Evolutionary conservation across 2,113 vertebrate species (phyloP).

Genomic region (Physeter macrocephalus): DNA sequence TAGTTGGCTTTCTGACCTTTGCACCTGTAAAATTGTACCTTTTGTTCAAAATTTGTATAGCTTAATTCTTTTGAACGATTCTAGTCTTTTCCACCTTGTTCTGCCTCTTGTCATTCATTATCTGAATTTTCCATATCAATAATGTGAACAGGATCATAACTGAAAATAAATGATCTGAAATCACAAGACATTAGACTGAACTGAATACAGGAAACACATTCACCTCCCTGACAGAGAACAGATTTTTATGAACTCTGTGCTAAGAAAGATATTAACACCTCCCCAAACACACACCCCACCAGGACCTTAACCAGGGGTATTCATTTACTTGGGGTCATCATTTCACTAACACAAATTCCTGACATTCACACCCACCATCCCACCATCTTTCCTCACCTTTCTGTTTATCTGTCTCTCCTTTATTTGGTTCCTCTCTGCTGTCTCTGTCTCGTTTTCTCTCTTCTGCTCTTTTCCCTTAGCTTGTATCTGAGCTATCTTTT

Average conservation of each 20-base stretch:
- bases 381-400: not conserved
- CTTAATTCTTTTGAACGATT: not conserved
- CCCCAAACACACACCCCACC: not conserved
- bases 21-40: not conserved
- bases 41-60: not conserved
- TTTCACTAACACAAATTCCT: not conserved
- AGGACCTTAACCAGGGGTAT: not conserved
- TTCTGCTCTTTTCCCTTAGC: not conserved
- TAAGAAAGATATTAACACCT: not conserved
- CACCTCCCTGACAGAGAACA: not conserved
- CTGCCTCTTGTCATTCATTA: conserved; percentile 21
- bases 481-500: not conserved
- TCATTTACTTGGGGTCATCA: not conserved
- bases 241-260: not conserved
- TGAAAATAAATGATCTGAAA: conserved; percentile 55
- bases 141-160: not conserved
- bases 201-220: not conserved
- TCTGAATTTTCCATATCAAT: conserved; percentile 16
- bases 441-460: not conserved
- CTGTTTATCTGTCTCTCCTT: not conserved
- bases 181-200: not conserved
- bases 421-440: fast-evolving
- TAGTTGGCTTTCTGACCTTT: not conserved
- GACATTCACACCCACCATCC: not conserved
- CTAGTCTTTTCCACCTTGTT: not conserved